Evolutionary conservation across 2,797 vertebrate genomes (phyloP).

Genomic region (Manis javanica): DNA sequence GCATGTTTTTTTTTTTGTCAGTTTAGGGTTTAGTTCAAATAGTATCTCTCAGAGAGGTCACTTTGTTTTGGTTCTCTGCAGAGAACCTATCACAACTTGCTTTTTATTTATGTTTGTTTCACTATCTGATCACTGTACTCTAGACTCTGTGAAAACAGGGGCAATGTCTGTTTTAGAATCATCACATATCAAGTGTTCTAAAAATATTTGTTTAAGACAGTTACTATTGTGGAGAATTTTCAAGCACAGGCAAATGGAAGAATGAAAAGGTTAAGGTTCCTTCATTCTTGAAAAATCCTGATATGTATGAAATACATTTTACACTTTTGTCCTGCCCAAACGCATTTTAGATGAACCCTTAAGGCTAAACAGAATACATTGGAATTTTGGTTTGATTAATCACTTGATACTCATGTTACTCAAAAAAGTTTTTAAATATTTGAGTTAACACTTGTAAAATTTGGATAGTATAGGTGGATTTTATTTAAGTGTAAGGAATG

Average conservation of each 20-base stretch:
- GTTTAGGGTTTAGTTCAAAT: background rate
- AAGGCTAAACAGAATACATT: background rate
- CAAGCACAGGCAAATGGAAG: background rate
- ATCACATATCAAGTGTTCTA: background rate
- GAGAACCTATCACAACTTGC: background rate
- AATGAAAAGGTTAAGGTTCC: background rate
- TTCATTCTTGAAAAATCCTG: background rate
- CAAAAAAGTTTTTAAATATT: background rate
- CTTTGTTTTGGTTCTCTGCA: background rate
- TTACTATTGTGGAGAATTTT: background rate
- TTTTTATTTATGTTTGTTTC: background rate
- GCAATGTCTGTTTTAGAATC: background rate
- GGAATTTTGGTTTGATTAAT: background rate
- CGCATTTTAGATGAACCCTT: background rate
- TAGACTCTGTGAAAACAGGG: background rate
- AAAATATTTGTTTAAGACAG: background rate
- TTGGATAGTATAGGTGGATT: background rate
- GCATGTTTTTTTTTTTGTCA: background rate
- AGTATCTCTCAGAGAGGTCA: background rate
- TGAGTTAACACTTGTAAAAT: background rate
- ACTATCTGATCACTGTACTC: background rate
- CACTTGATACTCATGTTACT: background rate
- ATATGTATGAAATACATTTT: background rate
- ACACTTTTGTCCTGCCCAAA: background rate
- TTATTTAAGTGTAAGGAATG: background rate